A percentile compares a stretch with the other conserved stretches of the same genome.
phyloP scores from a whole-genome alignment of 2,888 invertebrate genomes.

The Dusona sp. region DNA sequence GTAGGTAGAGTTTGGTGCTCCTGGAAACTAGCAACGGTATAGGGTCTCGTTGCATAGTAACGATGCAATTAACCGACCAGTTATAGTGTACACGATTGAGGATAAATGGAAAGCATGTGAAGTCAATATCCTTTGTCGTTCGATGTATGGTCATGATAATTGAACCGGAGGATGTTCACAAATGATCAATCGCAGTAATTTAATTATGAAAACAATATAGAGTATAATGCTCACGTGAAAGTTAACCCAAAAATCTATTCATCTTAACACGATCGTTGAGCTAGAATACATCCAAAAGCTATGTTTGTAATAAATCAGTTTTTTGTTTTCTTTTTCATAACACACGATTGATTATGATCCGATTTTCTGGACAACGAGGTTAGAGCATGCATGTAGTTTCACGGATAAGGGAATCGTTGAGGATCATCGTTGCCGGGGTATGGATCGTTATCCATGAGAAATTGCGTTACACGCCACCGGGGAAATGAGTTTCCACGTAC shows the following conservation, averaged over 20 bases:
- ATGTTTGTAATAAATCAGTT: neutral
- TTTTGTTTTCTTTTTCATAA: neutral
- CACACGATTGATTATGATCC: constrained; percentile 7
- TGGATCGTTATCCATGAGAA: constrained; percentile 56
- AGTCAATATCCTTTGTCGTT: neutral
- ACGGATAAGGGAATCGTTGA: constrained; percentile 8
- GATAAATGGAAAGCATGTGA: neutral
- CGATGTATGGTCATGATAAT: neutral
- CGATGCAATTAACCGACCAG: constrained; percentile 41
- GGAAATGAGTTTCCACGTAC: constrained; percentile 58
- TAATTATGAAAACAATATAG: neutral
- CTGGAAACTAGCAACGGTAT: constrained; percentile 8
- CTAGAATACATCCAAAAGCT: neutral
- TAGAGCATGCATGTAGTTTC: constrained; percentile 10
- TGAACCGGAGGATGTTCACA: neutral
- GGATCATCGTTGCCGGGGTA: constrained; percentile 47
- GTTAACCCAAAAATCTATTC: neutral
- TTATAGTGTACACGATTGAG: neutral
- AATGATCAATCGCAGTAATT: neutral
- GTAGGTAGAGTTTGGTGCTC: neutral
- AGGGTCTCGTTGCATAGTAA: constrained; percentile 38
- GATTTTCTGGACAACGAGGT: constrained; percentile 16
- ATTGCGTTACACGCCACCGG: constrained; percentile 54
- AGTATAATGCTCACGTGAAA: neutral
- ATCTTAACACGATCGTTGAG: neutral